These are phyloP conservation scores for Ctenicera cuprea DNA, from an alignment of 2,888 invertebrate species.

Conservation along the genomic window DNA sequence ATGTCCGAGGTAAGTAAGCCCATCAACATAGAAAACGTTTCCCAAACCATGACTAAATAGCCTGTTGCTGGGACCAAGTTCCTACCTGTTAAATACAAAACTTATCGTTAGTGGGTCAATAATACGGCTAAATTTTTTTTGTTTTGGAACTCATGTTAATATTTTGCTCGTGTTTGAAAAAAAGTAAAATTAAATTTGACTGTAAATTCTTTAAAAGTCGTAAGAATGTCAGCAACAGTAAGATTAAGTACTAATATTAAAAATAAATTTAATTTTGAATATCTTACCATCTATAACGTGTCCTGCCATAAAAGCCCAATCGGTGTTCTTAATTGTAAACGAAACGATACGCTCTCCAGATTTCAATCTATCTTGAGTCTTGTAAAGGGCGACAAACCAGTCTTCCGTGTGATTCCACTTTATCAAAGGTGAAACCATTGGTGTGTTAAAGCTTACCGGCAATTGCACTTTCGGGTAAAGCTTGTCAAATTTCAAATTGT, in stretches of 20 bases:
- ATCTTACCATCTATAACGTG: conserved; percentile 88
- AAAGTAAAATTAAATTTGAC: too few relatives aligned
- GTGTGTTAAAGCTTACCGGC: conserved; percentile 91
- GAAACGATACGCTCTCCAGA: conserved; percentile 80
- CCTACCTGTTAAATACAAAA: conserved; percentile 62
- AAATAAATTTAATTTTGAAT: neutral
- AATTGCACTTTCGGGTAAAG: conserved; percentile 85
- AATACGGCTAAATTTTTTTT: too few relatives aligned
- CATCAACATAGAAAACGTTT: conserved; percentile 72
- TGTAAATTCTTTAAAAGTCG: too few relatives aligned
- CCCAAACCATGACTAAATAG: too few relatives aligned
- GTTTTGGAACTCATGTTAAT: too few relatives aligned
- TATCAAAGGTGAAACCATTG: conserved; percentile 89
- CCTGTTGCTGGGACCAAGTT: conserved; percentile 78
- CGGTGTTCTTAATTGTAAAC: conserved; percentile 79
- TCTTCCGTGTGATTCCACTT: conserved; percentile 91
- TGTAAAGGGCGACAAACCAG: conserved; percentile 83
- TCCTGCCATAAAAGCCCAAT: conserved; percentile 83
- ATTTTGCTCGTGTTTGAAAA: too few relatives aligned
- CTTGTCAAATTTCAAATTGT: conserved; percentile 83
- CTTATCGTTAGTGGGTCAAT: too few relatives aligned
- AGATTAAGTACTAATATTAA: too few relatives aligned
- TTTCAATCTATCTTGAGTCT: conserved; percentile 79
- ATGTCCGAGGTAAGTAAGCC: conserved; percentile 69
- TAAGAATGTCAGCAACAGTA: too few relatives aligned